Evolutionary conservation across 2,888 invertebrate genomes (phyloP).

Genomic region (Actias luna): DNA sequence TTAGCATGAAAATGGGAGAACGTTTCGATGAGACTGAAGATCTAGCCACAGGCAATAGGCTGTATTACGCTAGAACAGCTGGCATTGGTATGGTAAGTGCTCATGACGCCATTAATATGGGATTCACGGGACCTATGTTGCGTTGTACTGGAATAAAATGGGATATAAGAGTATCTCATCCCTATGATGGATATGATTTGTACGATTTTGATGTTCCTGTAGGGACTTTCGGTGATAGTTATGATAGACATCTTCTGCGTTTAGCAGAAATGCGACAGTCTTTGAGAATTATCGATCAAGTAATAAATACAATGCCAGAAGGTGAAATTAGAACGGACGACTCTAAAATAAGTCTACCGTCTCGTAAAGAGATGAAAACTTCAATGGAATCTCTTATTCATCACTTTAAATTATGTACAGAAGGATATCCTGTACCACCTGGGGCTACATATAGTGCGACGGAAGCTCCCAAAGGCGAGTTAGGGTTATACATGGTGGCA

Average conservation of each 20-base stretch:
- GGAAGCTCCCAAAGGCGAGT: constrained; percentile 93
- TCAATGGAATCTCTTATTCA: constrained; percentile 94
- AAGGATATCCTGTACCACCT: constrained; percentile 79
- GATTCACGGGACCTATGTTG: constrained; percentile 88
- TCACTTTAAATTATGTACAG: constrained; percentile 81
- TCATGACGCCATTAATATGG: constrained; percentile 88
- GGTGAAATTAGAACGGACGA: constrained; percentile 92
- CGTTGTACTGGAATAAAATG: constrained; percentile 92
- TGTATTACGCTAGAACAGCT: constrained; percentile 84
- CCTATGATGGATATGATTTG: constrained; percentile 92
- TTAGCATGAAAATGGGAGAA: constrained; percentile 84
- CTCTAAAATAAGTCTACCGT: constrained; percentile 88
- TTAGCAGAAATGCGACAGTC: constrained; percentile 89
- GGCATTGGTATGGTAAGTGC: constrained; percentile 88
- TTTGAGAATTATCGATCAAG: constrained; percentile 89
- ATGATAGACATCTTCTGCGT: constrained; percentile 88
- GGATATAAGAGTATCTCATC: constrained; percentile 91
- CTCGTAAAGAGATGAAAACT: constrained; percentile 90
- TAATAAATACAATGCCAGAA: constrained; percentile 90
- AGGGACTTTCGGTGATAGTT: constrained; percentile 91
- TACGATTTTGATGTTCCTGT: constrained; percentile 93
- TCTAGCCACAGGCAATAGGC: constrained; percentile 87
- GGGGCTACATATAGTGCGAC: constrained; percentile 90
- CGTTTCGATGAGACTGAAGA: constrained; percentile 94
- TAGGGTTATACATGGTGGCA: constrained; percentile 92